phyloP scores from a whole-genome alignment of 1,140 invertebrate species.

The Bicyclus anynana region DNA sequence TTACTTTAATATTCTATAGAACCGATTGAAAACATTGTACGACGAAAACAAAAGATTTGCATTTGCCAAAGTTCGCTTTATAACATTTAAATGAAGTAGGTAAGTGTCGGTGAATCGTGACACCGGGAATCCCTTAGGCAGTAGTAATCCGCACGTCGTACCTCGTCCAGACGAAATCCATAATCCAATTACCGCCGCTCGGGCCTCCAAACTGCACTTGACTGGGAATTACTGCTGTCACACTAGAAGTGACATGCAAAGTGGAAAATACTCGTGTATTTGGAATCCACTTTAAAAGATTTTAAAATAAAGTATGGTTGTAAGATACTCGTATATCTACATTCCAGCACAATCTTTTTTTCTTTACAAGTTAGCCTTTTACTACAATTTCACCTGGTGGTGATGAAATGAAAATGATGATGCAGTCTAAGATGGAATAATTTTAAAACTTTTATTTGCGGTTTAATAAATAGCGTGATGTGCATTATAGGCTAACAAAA shows the following conservation, averaged over 20 bases:
- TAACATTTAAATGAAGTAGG: constrained; percentile 5
- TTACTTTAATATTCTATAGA: too few relatives aligned
- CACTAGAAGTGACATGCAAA: constrained; percentile 29
- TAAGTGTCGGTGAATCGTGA: constrained; percentile 5
- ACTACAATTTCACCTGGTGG: too few relatives aligned
- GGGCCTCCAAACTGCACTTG: constrained; percentile 28
- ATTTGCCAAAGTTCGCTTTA: background rate
- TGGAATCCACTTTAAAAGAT: background rate
- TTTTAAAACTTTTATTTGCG: too few relatives aligned
- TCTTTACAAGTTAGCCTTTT: too few relatives aligned
- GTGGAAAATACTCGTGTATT: too few relatives aligned
- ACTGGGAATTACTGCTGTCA: constrained; percentile 29
- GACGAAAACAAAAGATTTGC: background rate
- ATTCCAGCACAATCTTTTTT: too few relatives aligned
- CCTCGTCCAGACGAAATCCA: constrained; percentile 67
- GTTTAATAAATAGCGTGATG: too few relatives aligned
- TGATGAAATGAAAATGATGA: too few relatives aligned
- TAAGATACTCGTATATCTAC: too few relatives aligned
- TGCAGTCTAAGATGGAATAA: too few relatives aligned
- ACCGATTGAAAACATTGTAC: background rate
- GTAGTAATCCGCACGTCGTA: constrained; percentile 57
- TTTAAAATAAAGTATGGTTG: too few relatives aligned
- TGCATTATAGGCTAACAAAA: too few relatives aligned
- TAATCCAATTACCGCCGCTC: constrained; percentile 45
- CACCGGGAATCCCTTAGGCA: constrained; percentile 46